These are phyloP conservation scores for Neostethus bicornis DNA, from an alignment of 2,797 vertebrate species.

Conservation along the genomic window DNA sequence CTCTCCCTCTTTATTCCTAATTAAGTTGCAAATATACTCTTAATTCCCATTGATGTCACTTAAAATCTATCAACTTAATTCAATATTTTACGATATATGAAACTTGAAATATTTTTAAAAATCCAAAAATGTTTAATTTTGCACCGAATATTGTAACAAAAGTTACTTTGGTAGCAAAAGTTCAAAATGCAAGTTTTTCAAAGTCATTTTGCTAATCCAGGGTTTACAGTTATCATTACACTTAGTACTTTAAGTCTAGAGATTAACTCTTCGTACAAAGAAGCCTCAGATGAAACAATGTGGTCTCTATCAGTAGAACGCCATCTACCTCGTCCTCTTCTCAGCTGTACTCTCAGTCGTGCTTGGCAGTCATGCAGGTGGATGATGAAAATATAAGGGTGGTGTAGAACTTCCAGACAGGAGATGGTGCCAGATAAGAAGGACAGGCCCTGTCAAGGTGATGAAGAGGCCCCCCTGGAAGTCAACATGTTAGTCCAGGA, in stretches of 20 bases:
- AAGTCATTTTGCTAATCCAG: background rate
- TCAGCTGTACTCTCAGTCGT: conserved; percentile 60
- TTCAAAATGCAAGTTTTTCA: background rate
- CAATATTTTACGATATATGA: background rate
- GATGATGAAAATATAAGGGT: conserved; percentile 79
- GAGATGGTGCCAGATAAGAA: conserved; percentile 84
- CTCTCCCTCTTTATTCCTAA: no score
- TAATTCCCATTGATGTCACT: no score
- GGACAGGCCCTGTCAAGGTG: conserved; percentile 65
- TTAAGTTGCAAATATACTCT: no score
- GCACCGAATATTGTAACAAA: no score
- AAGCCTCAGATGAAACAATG: conserved; percentile 39
- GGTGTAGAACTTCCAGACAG: conserved; percentile 73
- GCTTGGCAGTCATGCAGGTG: conserved; percentile 81
- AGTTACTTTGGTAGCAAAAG: background rate
- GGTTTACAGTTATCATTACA: background rate
- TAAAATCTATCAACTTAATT: no score
- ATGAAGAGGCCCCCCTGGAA: conserved; percentile 55
- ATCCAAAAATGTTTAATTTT: background rate
- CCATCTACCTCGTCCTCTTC: conserved; percentile 66
- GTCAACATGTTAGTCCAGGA: conserved; percentile 1
- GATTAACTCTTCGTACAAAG: conserved; percentile 2
- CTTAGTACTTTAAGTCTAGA: conserved; percentile 4
- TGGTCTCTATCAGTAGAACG: conserved; percentile 66
- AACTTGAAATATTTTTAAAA: background rate